Evolutionary conservation across 2,113 vertebrate species (phyloP), one percentile per base, ranked within the genome.

Genomic region (Trogon surrucura): DNA sequence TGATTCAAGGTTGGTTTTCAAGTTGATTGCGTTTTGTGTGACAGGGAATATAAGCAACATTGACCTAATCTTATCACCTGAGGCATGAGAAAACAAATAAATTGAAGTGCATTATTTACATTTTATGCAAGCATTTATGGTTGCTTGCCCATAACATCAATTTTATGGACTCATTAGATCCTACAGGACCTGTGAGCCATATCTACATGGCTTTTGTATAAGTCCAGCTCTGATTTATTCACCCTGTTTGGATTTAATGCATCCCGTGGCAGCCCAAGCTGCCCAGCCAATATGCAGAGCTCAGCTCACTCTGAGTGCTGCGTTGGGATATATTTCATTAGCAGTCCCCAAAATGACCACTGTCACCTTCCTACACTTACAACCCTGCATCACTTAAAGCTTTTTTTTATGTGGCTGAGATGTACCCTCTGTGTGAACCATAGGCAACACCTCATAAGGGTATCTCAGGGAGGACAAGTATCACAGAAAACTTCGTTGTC

Each of bases 361-460:
- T 27, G 15, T 10, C 41, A 58, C 47, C 50, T 80, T 73, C 54
- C 16, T 70, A 20, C 67, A 32, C 0, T 26, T 25, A 47, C 22
- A 61, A 10, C 26, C 32, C 50, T 73, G n/a, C 19, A 21, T 18
- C 32, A 12, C 62, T 74, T 36, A 36, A 86, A 25, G 9, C 14
- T 61, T 73, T 50, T 50, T 66, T 23, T 70, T 38, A 53, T 2
- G 16, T n/a, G 38, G 19, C 23, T 77, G 65, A 61, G 34, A 13
- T 32, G 41, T 16, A 10, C 5, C 58, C 41, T 10, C 18, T 51
- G 2, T 13, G 9, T 29, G 34, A 23, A 38, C 11, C 2, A 0
- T 38, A 45, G 4, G 34, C 34, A 80, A 36, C 54, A 74, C 12
- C 32, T 19, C 11, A 4, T 34, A 38, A 69, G 30, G 29, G 13